A percentile compares a stretch with the other conserved stretches of the same genome.
phyloP scores from a whole-genome alignment of 2,888 invertebrate genomes.

The Cheilosia impressa region DNA sequence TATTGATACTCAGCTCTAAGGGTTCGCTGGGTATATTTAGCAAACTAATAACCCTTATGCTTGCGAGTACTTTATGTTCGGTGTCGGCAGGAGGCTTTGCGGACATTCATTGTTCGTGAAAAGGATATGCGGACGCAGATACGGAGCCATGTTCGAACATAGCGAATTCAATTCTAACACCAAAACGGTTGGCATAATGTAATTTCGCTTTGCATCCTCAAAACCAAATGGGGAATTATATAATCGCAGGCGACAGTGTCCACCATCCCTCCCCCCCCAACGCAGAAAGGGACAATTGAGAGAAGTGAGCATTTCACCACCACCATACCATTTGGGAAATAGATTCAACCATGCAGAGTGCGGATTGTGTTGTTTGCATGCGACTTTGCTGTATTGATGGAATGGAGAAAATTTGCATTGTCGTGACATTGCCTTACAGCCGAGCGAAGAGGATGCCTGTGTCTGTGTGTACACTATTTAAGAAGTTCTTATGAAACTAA shows the following conservation, averaged over 20 bases:
- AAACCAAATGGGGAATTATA: conserved; percentile 58
- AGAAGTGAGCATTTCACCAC: conserved; percentile 72
- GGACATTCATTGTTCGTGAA: conserved; percentile 52
- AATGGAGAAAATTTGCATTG: conserved; percentile 73
- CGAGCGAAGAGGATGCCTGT: conserved; percentile 39
- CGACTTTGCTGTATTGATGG: conserved; percentile 66
- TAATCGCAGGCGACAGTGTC: conserved; percentile 58
- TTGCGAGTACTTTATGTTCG: conserved; percentile 52
- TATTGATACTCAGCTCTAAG: neutral
- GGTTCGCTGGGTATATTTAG: conserved; percentile 33
- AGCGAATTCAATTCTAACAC: conserved; percentile 69
- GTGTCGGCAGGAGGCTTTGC: conserved; percentile 59
- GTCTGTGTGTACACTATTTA: conserved; percentile 63
- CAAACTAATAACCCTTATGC: conserved; percentile 70
- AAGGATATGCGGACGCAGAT: conserved; percentile 8
- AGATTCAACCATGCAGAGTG: conserved; percentile 47
- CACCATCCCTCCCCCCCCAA: neutral
- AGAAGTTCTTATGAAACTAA: conserved; percentile 70
- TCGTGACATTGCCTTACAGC: conserved; percentile 70
- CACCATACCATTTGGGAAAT: conserved; percentile 62
- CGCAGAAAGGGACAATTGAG: conserved; percentile 65
- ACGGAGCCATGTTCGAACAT: conserved; percentile 60
- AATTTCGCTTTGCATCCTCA: conserved; percentile 62
- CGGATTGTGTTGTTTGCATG: conserved; percentile 53
- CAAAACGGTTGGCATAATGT: conserved; percentile 52